phyloP scores from a whole-genome alignment of 2,888 invertebrate genomes.

The Hartigia nigra region DNA sequence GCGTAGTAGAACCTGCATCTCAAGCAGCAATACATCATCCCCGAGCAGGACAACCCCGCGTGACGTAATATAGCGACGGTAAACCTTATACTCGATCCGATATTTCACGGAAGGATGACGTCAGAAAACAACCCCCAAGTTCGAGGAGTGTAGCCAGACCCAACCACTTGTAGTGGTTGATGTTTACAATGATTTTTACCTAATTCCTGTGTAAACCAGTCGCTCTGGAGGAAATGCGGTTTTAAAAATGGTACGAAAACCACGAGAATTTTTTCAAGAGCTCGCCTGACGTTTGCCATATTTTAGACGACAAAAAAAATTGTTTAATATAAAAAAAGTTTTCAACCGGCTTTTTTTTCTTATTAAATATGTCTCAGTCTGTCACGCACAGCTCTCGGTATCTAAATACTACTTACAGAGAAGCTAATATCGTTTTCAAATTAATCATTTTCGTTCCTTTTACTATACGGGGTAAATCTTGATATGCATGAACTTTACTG shows the following conservation, averaged over 20 bases:
- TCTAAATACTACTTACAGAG: not conserved
- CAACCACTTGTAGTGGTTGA: not conserved
- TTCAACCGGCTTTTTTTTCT: not conserved
- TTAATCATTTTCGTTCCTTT: not conserved
- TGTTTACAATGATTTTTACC: not conserved
- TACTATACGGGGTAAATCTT: not conserved
- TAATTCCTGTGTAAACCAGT: not conserved
- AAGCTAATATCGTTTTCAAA: not conserved
- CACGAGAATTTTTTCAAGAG: not conserved
- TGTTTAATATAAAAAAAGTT: slow-evolving; percentile 13
- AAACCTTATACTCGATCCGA: slow-evolving; percentile 21
- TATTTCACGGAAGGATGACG: slow-evolving; percentile 19
- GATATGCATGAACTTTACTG: not conserved
- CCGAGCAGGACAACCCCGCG: not conserved
- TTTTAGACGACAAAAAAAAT: not conserved
- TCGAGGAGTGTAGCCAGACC: not conserved
- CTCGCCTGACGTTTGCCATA: not conserved
- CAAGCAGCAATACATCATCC: not conserved
- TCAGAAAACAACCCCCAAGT: not conserved
- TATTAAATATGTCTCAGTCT: not conserved
- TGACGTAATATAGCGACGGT: slow-evolving; percentile 16
- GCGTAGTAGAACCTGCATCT: not conserved
- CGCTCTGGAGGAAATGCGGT: not conserved
- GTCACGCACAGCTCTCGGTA: not conserved
- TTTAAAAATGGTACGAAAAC: not conserved